Base-by-base conservation (phyloP, 2,113 vertebrate genomes). In the Hymenochirus boettgeri region DNA sequence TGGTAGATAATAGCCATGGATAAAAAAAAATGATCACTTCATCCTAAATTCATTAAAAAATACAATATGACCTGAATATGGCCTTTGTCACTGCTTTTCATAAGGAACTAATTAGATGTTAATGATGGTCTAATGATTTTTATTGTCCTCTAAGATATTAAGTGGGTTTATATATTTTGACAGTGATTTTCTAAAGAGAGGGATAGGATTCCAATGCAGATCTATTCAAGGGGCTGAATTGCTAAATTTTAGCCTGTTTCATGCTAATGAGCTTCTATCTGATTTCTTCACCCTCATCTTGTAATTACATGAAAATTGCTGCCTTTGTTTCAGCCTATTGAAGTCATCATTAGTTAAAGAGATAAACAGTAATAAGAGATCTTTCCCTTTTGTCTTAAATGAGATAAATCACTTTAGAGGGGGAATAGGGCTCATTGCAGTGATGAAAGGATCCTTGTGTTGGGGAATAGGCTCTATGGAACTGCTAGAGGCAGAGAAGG, bases 261-360 rank as follows among this genome's bases (percentile, higher is more conserved):
- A 39, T 39, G 37, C 37, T 39, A 39, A 39, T 39, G 15, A 13
- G 37, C 21, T 47, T 22, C 11, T 19, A 22, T 47, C 18, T 21
- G 7, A 47, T 47, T 47, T 19, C 45, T 47, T 47, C 21, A 47
- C 21, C 37, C 1, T 4, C 10, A 10, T 15, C 37, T 39, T 39
- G 17, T 39, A 39, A 39, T 39, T 39, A 39, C 11, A 39, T 39
- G 6, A 17, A 39, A 39, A 39, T 39, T 39, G 11, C 37, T 4
- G 37, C 15, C 37, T 39, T 39, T 39, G 37, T 39, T 17, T 39
- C 37, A 10, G 10, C 15, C 10, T 17, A 15, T 21, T 47, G 18
- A 47, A 47, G 45, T 18, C 45, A 47, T 47, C n/a, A 47, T 47
- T 47, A 47, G n/a, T 47, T 4, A 47, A 47, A 47, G 7, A 19